These are phyloP conservation scores for Antheraea yamamai DNA, from an alignment of 2,888 invertebrate species.

Conservation along the genomic window DNA sequence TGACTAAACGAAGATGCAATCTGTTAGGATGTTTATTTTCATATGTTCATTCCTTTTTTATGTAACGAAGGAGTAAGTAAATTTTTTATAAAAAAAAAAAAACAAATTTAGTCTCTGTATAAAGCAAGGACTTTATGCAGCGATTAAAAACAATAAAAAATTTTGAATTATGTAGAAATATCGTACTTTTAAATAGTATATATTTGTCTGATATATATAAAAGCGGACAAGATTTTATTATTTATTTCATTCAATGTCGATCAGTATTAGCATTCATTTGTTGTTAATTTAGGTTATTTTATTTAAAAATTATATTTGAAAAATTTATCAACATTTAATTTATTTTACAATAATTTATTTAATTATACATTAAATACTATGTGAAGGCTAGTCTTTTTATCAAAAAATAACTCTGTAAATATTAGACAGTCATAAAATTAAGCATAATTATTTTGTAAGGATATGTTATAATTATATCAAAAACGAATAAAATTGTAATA, in stretches of 20 bases:
- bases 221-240: background rate
- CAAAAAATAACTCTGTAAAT: slow-evolving; percentile 71
- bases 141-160: slow-evolving; percentile 17
- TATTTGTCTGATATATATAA: slow-evolving; percentile 6
- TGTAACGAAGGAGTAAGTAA: background rate
- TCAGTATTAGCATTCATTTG: slow-evolving; percentile 12
- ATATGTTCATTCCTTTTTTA: slow-evolving; percentile 6
- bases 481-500: slow-evolving; percentile 60
- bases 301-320: slow-evolving; percentile 12
- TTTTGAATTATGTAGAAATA: slow-evolving; percentile 8
- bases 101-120: background rate
- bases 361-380: slow-evolving; percentile 15
- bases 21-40: slow-evolving; percentile 7
- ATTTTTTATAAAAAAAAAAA: background rate
- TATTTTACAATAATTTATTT: too few species aligned
- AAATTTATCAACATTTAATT: slow-evolving; percentile 2
- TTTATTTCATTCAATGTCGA: background rate
- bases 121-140: background rate
- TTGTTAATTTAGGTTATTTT: slow-evolving; percentile 20
- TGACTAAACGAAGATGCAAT: slow-evolving; percentile 35
- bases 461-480: slow-evolving; percentile 39
- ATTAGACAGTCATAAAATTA: slow-evolving; percentile 76
- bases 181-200: background rate
- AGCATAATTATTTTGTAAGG: slow-evolving; percentile 76
- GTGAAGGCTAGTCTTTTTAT: slow-evolving; percentile 69